Evolutionary conservation across 2,113 vertebrate species (phyloP).

Genomic region (Amazona guildingii): DNA sequence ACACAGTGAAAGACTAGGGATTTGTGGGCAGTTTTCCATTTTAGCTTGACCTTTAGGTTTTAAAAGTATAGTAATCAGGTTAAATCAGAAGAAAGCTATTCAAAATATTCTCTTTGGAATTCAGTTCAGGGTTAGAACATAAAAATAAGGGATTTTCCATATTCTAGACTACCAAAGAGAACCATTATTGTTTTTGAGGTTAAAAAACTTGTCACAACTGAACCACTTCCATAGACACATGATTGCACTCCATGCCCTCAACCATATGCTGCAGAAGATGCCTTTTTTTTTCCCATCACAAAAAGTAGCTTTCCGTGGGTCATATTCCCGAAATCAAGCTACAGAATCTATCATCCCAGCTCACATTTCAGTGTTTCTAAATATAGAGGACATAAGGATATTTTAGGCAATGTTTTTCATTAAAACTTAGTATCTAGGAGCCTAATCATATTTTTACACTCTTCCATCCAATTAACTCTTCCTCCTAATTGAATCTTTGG

Average conservation of each 20-base stretch:
- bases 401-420: not conserved
- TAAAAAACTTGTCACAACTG: not conserved
- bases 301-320: not conserved
- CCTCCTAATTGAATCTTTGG: not conserved
- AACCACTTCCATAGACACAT: not conserved
- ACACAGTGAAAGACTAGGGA: constrained; percentile 27
- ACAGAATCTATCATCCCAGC: not conserved
- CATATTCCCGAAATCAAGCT: not conserved
- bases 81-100: not conserved
- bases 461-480: not conserved
- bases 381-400: not conserved
- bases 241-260: not conserved
- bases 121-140: not conserved
- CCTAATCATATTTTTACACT: not conserved
- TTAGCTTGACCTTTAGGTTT: constrained; percentile 20
- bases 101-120: not conserved
- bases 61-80: not conserved
- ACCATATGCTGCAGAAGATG: not conserved
- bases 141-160: not conserved
- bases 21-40: constrained; percentile 6
- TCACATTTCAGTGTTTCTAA: not conserved
- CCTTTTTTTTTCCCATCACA: not conserved
- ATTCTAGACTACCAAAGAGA: not conserved
- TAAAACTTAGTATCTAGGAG: not conserved
- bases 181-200: not conserved